phyloP scores from a whole-genome alignment of 2,888 invertebrate genomes.

The Erannis defoliaria region DNA sequence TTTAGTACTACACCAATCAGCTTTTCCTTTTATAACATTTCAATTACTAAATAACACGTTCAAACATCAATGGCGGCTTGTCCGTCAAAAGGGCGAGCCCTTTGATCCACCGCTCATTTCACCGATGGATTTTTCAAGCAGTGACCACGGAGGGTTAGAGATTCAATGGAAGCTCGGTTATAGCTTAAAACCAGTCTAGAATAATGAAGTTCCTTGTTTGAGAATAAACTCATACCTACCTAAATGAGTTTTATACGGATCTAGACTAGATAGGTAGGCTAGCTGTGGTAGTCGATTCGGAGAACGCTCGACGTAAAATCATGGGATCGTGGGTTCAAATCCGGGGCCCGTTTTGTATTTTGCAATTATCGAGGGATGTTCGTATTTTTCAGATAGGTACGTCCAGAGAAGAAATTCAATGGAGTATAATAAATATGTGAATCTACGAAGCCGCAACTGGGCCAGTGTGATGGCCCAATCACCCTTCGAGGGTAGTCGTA shows the following conservation, averaged over 20 bases:
- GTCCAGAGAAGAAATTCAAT: too few species aligned
- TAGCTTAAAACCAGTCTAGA: slow-evolving; percentile 7
- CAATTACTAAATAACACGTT: slow-evolving; percentile 34
- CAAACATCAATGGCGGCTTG: slow-evolving; percentile 13
- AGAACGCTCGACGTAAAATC: too few species aligned
- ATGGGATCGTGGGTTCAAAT: too few species aligned
- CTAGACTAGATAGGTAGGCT: too few species aligned
- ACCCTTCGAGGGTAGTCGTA: too few species aligned
- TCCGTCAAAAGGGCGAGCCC: slow-evolving; percentile 27
- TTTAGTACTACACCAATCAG: slow-evolving; percentile 26
- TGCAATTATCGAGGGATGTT: too few species aligned
- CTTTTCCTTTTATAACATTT: slow-evolving; percentile 21
- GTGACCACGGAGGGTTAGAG: slow-evolving; percentile 37
- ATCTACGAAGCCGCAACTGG: too few species aligned
- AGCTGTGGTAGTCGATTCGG: too few species aligned
- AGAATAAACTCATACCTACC: neutral
- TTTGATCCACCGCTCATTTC: slow-evolving; percentile 37
- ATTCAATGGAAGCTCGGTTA: slow-evolving; percentile 22
- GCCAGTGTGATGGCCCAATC: too few species aligned
- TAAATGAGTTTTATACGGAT: neutral
- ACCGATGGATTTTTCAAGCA: slow-evolving; percentile 34
- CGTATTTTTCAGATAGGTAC: too few species aligned
- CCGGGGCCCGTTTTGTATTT: too few species aligned
- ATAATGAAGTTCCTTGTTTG: neutral
- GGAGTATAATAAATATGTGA: too few species aligned